Evolutionary conservation across 1,140 invertebrate genomes (phyloP), one percentile per base, ranked within the genome.

Genomic region (Drosophila erecta): DNA sequence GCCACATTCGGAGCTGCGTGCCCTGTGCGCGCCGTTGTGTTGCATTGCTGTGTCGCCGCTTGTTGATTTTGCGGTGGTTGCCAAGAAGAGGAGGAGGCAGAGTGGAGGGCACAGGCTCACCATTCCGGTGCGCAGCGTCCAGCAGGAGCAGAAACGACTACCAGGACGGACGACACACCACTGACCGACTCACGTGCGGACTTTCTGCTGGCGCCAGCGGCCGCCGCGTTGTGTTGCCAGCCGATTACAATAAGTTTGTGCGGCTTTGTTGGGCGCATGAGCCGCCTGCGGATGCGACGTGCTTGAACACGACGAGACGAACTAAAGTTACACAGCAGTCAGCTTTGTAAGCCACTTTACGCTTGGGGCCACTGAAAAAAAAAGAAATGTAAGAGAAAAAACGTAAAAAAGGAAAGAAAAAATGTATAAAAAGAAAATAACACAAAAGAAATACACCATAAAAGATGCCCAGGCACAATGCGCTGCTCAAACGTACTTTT

Each of bases 1-100:
- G 47, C 47, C 14, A 30, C 8, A 27, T 33, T 5, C 8, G 6
- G 27, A 35, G 76, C 8, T 53, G 65, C 62, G 71, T 76, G 73
- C 55, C 27, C 20, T 76, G 76, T 79, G 57, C 79, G 64, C 49
- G 46, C 37, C 33, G 64, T 49, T 64, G 24, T 47, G 59, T 37
- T 59, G 54, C 56, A 37, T 33, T 41, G 37, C 22, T 10, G 59
- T 62, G 59, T 43, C 27, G 59, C 59, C 40, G 14, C 54, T 51
- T 56, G 79, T 74, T 78, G 66, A 41, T 24, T 33, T 50, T 44
- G 78, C 58, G 78, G 50, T 37, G 59, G 58, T 30, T 66, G 62
- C 35, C 62, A 20, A 38, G 44, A 27, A 46, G 59, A 43, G 64
- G 24, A 24, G 24, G 66, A 46, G 60, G 41, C 30, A 50, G 49